Conservation (phyloP, 2,797 vertebrate genomes). For the Catharus ustulatus region DNA sequence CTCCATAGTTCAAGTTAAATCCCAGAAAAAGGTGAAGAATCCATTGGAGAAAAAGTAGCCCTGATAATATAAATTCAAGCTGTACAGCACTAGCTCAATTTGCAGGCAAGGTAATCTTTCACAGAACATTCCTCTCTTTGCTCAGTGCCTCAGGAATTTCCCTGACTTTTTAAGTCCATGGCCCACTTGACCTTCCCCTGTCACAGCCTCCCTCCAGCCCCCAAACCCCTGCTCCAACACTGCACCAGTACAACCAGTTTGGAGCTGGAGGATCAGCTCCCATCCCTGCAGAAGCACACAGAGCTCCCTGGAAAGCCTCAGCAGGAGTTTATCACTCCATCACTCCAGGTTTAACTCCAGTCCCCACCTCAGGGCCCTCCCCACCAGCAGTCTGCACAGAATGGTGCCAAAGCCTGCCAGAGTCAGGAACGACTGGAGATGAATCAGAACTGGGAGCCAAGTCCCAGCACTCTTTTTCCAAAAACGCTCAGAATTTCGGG, state of each 20-base stretch:
- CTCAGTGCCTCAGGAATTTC: constrained; percentile 28
- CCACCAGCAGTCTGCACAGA: not conserved
- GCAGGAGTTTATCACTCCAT: constrained; percentile 1
- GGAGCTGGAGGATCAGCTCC: not conserved
- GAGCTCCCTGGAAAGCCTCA: not conserved
- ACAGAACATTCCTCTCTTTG: not conserved
- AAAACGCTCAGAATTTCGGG: not conserved
- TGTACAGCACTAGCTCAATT: not conserved
- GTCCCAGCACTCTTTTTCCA: not conserved
- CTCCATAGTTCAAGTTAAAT: not conserved
- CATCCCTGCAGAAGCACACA: not conserved
- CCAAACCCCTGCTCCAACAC: not conserved
- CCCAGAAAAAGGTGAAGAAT: not conserved
- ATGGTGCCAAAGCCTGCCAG: not conserved
- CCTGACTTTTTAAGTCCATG: not conserved
- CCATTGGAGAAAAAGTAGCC: not conserved
- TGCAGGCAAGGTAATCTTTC: constrained; percentile 23
- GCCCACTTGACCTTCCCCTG: not conserved
- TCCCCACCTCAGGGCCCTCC: not conserved
- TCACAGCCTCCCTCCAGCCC: not conserved
- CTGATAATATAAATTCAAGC: not conserved
- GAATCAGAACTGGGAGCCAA: constrained; percentile 16
- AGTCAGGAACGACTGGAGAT: constrained; percentile 10
- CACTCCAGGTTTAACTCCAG: not conserved
- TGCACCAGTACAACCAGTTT: not conserved